Percentiles rank a stretch among this genome's conserved stretches.
Conservation (phyloP, 2,113 vertebrate genomes). For the Uropsilus gracilis region DNA sequence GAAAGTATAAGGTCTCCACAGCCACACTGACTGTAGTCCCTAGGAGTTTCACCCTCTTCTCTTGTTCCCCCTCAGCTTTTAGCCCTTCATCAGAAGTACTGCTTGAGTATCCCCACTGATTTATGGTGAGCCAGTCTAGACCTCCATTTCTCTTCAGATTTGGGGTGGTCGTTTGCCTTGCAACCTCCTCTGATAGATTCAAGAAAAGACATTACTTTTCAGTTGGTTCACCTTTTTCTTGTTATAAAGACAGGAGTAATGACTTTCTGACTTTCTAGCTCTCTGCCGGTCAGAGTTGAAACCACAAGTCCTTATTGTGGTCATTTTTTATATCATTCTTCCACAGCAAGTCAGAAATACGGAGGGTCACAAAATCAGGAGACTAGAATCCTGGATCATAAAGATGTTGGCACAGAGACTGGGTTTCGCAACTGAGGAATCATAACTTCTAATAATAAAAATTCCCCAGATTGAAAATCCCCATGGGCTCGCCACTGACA, state of each 20-base stretch:
- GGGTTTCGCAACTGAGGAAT: not conserved
- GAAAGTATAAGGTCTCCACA: not conserved
- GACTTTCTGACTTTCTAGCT: not conserved
- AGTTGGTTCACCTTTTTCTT: not conserved
- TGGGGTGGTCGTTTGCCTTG: not conserved
- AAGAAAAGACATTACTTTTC: conserved; percentile 26
- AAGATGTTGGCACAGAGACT: conserved; percentile 11
- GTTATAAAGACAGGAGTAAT: not conserved
- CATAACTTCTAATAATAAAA: conserved; percentile 54
- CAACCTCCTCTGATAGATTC: not conserved
- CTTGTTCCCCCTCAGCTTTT: not conserved
- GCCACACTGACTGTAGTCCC: too few species aligned
- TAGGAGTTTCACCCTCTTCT: not conserved
- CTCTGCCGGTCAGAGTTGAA: not conserved
- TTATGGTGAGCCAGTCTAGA: not conserved
- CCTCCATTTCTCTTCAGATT: not conserved
- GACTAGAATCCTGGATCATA: conserved; percentile 47
- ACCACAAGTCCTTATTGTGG: conserved; percentile 1
- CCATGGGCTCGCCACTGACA: not conserved
- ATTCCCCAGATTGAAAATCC: conserved; percentile 36
- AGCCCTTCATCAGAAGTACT: not conserved
- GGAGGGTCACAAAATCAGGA: conserved; percentile 38
- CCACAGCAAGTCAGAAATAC: conserved; percentile 30
- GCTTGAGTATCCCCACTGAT: not conserved
- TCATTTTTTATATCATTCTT: conserved; percentile 10